A percentile compares a stretch with the other conserved stretches of the same genome.
Conservation (phyloP, 2,113 vertebrate genomes). For the Illadopsis cleaveri region DNA sequence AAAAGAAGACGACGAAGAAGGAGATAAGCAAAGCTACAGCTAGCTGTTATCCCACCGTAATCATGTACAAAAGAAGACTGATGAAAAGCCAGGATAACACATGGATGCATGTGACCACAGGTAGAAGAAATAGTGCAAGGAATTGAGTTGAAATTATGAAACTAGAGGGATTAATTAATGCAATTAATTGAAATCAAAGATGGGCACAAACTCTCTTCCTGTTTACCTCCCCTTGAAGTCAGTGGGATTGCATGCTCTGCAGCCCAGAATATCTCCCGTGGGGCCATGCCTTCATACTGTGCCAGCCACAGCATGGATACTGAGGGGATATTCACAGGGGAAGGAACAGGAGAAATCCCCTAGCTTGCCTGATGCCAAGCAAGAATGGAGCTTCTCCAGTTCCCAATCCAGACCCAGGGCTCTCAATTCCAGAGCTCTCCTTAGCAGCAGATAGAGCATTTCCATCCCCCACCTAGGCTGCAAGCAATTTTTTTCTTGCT, state of each 20-base stretch:
- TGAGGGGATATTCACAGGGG: neutral
- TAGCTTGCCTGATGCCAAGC: neutral
- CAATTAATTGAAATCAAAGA: neutral
- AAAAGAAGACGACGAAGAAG: neutral
- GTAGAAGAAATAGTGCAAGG: neutral
- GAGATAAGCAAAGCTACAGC: neutral
- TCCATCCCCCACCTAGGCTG: neutral
- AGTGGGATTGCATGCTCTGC: neutral
- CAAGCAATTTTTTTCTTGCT: neutral
- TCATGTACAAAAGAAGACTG: neutral
- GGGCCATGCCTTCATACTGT: neutral
- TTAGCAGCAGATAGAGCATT: neutral
- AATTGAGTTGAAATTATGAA: neutral
- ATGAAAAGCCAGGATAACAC: neutral
- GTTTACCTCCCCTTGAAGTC: neutral
- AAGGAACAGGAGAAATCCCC: neutral
- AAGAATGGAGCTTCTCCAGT: neutral
- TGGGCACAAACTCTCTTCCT: neutral
- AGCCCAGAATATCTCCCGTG: neutral
- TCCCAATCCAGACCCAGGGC: fast-evolving
- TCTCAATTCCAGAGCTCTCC: neutral
- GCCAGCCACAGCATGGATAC: neutral
- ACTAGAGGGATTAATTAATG: neutral
- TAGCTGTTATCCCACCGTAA: neutral
- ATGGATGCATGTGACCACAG: neutral